phyloP scores from a whole-genome alignment of 1,140 invertebrate species.

The Pseudomyrmex sp. region DNA sequence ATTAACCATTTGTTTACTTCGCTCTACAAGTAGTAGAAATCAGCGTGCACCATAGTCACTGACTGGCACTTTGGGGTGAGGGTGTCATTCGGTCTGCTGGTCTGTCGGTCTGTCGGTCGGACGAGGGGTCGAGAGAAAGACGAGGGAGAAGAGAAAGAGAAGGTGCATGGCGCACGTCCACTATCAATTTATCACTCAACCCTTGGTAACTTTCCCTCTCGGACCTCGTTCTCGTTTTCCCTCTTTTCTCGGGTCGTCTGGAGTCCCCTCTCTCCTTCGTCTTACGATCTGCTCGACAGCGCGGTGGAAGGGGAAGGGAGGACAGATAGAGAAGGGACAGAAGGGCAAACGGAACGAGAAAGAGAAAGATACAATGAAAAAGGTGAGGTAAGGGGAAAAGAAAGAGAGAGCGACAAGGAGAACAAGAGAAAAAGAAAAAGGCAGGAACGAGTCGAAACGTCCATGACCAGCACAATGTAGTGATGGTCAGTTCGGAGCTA shows the following conservation, averaged over 20 bases:
- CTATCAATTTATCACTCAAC: constrained; percentile 85
- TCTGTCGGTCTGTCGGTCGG: constrained; percentile 70
- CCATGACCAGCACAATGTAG: constrained; percentile 83
- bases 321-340: constrained; percentile 53
- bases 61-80: constrained; percentile 69
- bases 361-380: constrained; percentile 57
- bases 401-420: constrained; percentile 60
- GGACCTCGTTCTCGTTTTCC: constrained; percentile 73
- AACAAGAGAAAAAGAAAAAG: constrained; percentile 56
- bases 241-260: constrained; percentile 76
- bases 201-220: constrained; percentile 78
- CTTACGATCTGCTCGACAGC: constrained; percentile 40
- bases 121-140: constrained; percentile 19
- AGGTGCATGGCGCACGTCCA: constrained; percentile 82
- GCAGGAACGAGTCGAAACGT: constrained; percentile 67
- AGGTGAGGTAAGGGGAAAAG: constrained; percentile 58
- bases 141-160: constrained; percentile 30
- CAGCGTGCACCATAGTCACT: constrained; percentile 58
- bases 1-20: constrained; percentile 68
- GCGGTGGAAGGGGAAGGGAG: constrained; percentile 32
- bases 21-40: constrained; percentile 65
- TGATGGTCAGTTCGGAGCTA: constrained; percentile 80
- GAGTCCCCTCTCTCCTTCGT: constrained; percentile 63
- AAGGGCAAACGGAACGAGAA: constrained; percentile 53
- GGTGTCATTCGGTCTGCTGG: constrained; percentile 72